Evolutionary conservation across 1,140 invertebrate species (phyloP).

Genomic region (Araneus ventricosus): DNA sequence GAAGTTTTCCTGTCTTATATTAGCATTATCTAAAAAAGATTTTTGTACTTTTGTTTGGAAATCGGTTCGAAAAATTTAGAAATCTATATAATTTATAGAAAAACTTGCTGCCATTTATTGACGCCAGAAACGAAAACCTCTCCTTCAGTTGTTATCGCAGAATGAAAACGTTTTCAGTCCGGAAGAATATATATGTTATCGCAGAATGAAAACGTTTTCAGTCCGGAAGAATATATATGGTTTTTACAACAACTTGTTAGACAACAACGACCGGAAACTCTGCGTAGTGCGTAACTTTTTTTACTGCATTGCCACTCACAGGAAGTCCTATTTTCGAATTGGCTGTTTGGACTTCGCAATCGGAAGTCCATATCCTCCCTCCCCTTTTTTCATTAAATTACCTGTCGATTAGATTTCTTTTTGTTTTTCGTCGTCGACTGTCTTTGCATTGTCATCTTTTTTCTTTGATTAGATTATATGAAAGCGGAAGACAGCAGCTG

Average conservation of each 20-base stretch:
- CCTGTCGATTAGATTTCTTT: conserved; percentile 4
- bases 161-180: neutral
- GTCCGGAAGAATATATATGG: neutral
- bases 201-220: neutral
- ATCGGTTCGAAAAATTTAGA: neutral
- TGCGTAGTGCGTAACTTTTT: neutral
- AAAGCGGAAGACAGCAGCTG: neutral
- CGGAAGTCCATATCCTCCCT: neutral
- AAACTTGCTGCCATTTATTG: neutral
- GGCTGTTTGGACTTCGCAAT: neutral
- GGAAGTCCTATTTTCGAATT: conserved; percentile 2
- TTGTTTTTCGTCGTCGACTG: neutral
- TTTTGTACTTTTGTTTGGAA: too few species aligned
- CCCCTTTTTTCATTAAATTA: neutral
- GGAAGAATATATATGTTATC: neutral
- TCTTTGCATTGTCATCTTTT: conserved; percentile 17
- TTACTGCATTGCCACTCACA: neutral
- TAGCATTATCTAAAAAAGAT: too few species aligned
- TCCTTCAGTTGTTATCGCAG: neutral
- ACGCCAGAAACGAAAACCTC: neutral
- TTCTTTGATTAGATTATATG: neutral
- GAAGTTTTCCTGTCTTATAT: too few species aligned
- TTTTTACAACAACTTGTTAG: neutral
- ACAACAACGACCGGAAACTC: conserved; percentile 17
- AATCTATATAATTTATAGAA: neutral